These are phyloP conservation scores for Hemicentrotus pulcherrimus DNA, from an alignment of 35 echinoderm and acorn worm species.

Conservation along the genomic window DNA sequence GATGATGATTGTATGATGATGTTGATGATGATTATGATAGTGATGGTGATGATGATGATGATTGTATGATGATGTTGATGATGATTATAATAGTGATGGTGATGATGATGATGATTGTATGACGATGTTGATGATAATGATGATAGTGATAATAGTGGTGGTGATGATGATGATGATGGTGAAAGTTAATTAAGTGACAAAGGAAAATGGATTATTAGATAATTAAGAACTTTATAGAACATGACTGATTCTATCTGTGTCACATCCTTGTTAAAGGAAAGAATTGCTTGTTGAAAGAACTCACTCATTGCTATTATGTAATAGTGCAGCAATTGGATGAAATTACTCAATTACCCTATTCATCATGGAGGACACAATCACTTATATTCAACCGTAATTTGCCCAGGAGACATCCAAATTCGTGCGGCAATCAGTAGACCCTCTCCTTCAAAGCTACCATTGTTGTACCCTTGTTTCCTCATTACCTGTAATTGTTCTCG, in stretches of 20 bases:
- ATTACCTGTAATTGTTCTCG: background rate
- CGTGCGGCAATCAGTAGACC: background rate
- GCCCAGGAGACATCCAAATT: background rate
- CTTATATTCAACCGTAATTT: background rate
- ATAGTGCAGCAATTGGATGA: background rate
- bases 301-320: background rate
- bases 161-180: background rate
- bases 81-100: background rate
- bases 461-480: background rate
- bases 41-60: background rate
- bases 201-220: background rate
- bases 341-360: background rate
- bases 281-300: background rate
- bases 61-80: no score
- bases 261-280: background rate
- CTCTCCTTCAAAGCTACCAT: background rate
- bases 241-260: background rate
- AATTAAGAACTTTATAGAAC: background rate
- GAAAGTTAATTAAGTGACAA: background rate
- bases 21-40: no score
- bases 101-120: background rate
- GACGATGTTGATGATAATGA: background rate
- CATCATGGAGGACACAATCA: background rate
- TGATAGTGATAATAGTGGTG: background rate
- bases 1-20: background rate